phyloP scores from a whole-genome alignment of 2,113 vertebrate genomes.

The Hemicordylus capensis region DNA sequence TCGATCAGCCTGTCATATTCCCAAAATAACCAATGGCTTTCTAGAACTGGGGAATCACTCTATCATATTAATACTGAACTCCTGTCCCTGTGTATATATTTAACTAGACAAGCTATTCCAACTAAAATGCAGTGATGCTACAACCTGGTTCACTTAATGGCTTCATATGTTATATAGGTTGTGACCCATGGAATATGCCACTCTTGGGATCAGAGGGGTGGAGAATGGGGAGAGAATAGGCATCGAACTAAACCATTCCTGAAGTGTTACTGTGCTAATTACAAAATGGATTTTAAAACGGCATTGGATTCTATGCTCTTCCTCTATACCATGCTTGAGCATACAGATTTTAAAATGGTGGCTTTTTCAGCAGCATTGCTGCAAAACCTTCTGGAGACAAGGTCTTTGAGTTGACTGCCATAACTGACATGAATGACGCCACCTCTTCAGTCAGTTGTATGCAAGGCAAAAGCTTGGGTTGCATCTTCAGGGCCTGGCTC shows the following conservation, averaged over 20 bases:
- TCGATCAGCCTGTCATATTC: background rate
- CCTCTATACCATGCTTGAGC: constrained; percentile 12
- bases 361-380: background rate
- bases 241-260: background rate
- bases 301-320: constrained; percentile 17
- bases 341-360: background rate
- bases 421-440: background rate
- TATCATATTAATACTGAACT: background rate
- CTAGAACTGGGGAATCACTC: background rate
- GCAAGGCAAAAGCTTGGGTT: background rate
- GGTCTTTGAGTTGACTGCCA: constrained; percentile 14
- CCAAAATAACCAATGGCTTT: background rate
- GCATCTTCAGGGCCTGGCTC: constrained; percentile 43
- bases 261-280: background rate
- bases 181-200: constrained; percentile 1
- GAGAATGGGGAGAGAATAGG: background rate
- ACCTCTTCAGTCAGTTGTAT: constrained; percentile 10
- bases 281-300: background rate
- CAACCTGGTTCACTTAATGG: background rate
- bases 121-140: background rate
- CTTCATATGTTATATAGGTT: constrained; percentile 19
- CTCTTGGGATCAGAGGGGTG: background rate
- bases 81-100: background rate
- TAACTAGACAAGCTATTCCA: background rate
- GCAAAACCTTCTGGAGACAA: constrained; percentile 12